Base-by-base conservation (phyloP, 2,113 vertebrate genomes). In the Microtus pennsylvanicus region DNA sequence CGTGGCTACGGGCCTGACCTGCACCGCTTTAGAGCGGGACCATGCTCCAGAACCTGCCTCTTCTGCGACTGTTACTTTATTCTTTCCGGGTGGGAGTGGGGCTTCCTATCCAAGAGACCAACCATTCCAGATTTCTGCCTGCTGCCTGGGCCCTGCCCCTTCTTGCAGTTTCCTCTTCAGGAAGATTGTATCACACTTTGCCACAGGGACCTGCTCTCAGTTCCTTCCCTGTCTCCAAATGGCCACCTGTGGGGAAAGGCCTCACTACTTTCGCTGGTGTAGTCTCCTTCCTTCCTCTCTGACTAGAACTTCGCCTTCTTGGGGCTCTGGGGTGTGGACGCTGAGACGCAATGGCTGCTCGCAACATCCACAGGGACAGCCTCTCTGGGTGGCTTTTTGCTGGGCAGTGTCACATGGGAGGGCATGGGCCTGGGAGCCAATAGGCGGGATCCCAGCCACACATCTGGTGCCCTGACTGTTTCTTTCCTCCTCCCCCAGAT, bases 401-500 rank as follows among this genome's bases (percentile, higher is more conserved):
- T 80, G 91, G 91, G 77, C 76, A 87, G 93, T 30, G 7, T 77
- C 52, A 16, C 28, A 19, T 50, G 93, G 78, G 81, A 55, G 55
- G 78, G 83, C 28, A 52, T n/a, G 8, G 75, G 80, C 55, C 69
- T 21, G 30, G 87, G 88, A 96, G 90, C 90, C 17, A 6, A 74
- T 76, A 74, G 38, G 86, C 8, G 2, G 82, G 45, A 77, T 96
- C 95, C 95, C 2, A 19, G 89, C 89, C 83, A 1, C 89, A 97
- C 95, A 95, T 96, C 97, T 96, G 97, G 96, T 58, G 26, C 78
- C 94, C 96, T 88, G 96, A 91, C 91, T 97, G 85, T 97, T 97
- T 69, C 87, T 96, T 93, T 87, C 85, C 70, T 96, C 81, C 92
- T 94, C 89, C 74, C 93, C 92, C 90, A 95, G 92, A 95, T 91